Evolutionary conservation across 2,113 vertebrate species (phyloP), one percentile per base, ranked within the genome.

Genomic region (Capricornis sumatraensis): DNA sequence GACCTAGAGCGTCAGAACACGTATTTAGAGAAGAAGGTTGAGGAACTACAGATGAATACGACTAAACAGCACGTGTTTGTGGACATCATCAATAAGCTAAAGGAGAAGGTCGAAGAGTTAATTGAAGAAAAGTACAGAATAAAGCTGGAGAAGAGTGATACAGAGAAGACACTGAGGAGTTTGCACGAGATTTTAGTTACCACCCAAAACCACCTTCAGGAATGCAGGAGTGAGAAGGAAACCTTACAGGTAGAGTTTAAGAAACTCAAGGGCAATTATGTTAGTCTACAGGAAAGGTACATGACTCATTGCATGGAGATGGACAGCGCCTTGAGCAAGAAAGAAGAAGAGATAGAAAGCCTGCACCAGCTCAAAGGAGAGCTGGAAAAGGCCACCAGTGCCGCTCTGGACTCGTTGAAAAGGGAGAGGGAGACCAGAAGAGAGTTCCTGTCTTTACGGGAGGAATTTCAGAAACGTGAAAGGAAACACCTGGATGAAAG

Each of bases 61-160:
- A 27, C 84, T 74, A 96, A 96, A 55, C 92, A 98, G 87, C 84
- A 90, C 0, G 23, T 95, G 36, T 91, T 96, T 0, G 2, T 93
- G 43, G 95, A 97, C 40, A 87, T 76, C 47, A 93, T 97, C 17
- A 93, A 89, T 25, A 84, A 97, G 60, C 83, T 98, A 5, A 97
- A 98, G 95, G 94, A 95, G 53, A 96, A 91, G 15, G 23, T 94
- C 0, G 95, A 98, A 86, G 91, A 96, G 50, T 17, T 84, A 71
- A 98, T 96, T 81, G 95, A 98, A 82, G 96, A 95, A 36, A 98
- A 98, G 94, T 94, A 97, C 82, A 97, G 89, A 30, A 74, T 97
- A 33, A 95, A 81, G 25, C 87, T 98, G 30, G 97, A 98, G 94
- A 97, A 98, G 83, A 97, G 67, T 16, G 62, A 97, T 8, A 47